Evolutionary conservation across 2,888 invertebrate species (phyloP).

Genomic region (Lycocerus yunnanus): DNA sequence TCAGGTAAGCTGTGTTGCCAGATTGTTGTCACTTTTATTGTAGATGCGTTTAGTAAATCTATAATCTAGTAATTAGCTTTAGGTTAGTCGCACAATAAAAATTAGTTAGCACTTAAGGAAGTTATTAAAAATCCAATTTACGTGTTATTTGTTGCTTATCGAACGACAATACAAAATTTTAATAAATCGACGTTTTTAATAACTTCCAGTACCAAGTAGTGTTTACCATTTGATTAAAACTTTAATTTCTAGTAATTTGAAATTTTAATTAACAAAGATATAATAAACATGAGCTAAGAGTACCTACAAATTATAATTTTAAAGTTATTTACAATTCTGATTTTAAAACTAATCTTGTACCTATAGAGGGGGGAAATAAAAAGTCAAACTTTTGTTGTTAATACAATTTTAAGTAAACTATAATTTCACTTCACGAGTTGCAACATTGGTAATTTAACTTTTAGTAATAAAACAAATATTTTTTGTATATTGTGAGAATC

Average conservation of each 20-base stretch:
- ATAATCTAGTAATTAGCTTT: conserved; percentile 5
- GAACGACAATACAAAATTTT: not conserved
- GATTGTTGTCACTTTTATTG: conserved; percentile 20
- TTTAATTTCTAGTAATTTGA: not conserved
- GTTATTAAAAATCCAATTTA: not conserved
- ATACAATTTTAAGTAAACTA: no score
- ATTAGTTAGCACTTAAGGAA: conserved; percentile 13
- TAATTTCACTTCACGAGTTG: not conserved
- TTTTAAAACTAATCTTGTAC: not conserved
- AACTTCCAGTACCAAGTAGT: not conserved
- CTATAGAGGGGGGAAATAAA: not conserved
- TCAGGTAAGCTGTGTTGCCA: conserved; percentile 37
- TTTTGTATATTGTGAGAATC: no score
- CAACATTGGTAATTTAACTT: not conserved
- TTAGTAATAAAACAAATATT: not conserved
- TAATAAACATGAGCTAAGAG: not conserved
- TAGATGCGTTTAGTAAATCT: conserved; percentile 4
- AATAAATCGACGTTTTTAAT: not conserved
- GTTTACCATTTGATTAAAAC: not conserved
- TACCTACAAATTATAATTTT: not conserved
- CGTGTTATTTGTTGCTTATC: not conserved
- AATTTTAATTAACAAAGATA: not conserved
- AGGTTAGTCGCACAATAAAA: conserved; percentile 21
- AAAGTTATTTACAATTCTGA: not conserved
- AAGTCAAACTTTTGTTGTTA: not conserved